These are phyloP conservation scores for Sinocyclocheilus anshuiensis DNA, from an alignment of 2,113 vertebrate genomes.

Conservation along the genomic window DNA sequence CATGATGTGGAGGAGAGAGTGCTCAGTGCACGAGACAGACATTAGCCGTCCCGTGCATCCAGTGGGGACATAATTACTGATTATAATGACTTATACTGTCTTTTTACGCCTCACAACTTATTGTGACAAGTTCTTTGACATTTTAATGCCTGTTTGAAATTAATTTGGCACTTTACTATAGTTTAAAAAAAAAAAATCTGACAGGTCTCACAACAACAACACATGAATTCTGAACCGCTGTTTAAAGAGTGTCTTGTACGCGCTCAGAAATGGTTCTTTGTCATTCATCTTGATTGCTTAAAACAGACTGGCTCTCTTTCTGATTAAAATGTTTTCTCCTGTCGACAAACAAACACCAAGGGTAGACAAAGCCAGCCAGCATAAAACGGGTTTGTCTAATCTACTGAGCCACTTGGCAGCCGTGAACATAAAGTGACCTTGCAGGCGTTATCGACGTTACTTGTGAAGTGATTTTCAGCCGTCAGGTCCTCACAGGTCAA, in stretches of 20 bases:
- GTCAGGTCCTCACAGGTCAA: conserved; percentile 23
- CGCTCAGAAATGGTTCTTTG: background rate
- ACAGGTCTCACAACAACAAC: background rate
- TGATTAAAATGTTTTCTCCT: background rate
- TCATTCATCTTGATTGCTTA: background rate
- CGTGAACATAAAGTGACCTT: conserved; percentile 37
- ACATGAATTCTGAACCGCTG: background rate
- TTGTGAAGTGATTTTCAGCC: background rate
- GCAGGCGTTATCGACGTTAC: background rate
- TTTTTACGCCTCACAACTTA: too few relatives aligned
- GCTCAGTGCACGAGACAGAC: too few relatives aligned
- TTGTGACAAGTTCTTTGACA: background rate
- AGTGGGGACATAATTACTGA: too few relatives aligned
- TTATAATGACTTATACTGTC: too few relatives aligned
- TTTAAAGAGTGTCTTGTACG: background rate
- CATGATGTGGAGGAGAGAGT: too few relatives aligned
- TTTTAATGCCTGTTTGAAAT: background rate
- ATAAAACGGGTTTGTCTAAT: conserved; percentile 29
- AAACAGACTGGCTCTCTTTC: background rate
- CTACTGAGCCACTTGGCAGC: conserved; percentile 23
- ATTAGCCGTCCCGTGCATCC: too few relatives aligned
- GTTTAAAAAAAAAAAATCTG: background rate
- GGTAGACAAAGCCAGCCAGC: background rate
- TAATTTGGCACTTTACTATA: background rate
- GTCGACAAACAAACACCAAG: conserved; percentile 8